Base-by-base conservation (phyloP, 2,113 vertebrate species). In the Hyla sarda region DNA sequence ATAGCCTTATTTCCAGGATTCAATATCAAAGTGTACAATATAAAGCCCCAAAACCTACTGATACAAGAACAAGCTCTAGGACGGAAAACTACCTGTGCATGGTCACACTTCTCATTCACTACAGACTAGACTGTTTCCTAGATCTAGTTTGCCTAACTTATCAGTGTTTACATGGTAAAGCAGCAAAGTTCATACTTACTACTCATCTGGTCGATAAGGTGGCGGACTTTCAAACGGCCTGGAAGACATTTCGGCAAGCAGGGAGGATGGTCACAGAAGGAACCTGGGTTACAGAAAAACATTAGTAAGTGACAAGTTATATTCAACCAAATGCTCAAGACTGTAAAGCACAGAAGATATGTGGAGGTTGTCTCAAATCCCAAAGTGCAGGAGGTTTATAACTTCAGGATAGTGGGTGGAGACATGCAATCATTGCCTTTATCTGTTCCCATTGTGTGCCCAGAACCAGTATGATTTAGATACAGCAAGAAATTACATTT, bases 201-300 rank as follows among this genome's bases (percentile, higher is more conserved):
- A 96, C 89, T 89, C 94, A 84, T 93, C 92, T 1, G 93, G 88
- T 34, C 95, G 92, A 32, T 97, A 97, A n/a, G 97, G 97, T 86
- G 97, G 97, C 1, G 97, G 97, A 89, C 90, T 95, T 88, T 94
- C 96, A 89, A 91, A 90, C 87, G 91, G 95, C 23, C 92, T 87
- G 0, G 90, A 88, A 1, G 95, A 94, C 96, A 97, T 97, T 14
- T 28, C 88, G 85, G 25, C 25, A 19, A 16, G 25, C 50, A 52
- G 74, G 47, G 87, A 79, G 23, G 65, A 73, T 65, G 28, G 17
- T 48, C 79, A 82, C 32, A 11, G 34, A 23, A 21, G n/a, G 47
- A 82, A 69, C 81, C 65, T 71, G 23, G 50, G 48, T 9, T 41
- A 81, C 28, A 30, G 7, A 50, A 2, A 17, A 67, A 65, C 1